phyloP scores from a whole-genome alignment of 1,140 invertebrate genomes.

The Vollenhovia emeryi region DNA sequence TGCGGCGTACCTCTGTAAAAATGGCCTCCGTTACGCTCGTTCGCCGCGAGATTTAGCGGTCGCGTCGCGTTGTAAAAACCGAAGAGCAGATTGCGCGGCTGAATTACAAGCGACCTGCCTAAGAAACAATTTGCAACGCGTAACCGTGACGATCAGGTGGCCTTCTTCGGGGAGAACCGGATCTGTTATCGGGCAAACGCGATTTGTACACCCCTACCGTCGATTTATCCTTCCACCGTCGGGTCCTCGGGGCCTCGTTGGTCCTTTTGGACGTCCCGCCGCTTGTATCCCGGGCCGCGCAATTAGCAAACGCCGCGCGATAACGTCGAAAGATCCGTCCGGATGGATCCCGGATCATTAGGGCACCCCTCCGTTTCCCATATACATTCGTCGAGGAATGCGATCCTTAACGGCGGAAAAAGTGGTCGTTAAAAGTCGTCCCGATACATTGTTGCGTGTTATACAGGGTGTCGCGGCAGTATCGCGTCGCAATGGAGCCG shows the following conservation, averaged over 20 bases:
- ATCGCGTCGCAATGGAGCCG: not conserved
- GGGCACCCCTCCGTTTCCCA: not conserved
- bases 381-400: slow-evolving; percentile 26
- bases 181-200: slow-evolving; percentile 47
- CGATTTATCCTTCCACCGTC: slow-evolving; percentile 9
- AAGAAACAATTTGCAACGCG: slow-evolving; percentile 32
- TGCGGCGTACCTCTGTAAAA: not conserved
- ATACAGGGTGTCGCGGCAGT: not conserved
- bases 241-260: not conserved
- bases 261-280: slow-evolving; percentile 9
- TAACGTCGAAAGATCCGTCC: slow-evolving; percentile 67
- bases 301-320: slow-evolving; percentile 76
- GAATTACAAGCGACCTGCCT: not conserved
- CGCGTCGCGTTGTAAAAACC: not conserved
- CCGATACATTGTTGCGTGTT: not conserved
- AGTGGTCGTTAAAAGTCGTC: slow-evolving; percentile 13
- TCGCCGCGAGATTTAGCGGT: not conserved
- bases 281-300: slow-evolving; percentile 63
- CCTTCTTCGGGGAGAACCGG: slow-evolving; percentile 37
- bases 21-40: not conserved
- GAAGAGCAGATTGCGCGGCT: not conserved
- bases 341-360: slow-evolving; percentile 60
- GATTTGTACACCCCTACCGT: slow-evolving; percentile 32
- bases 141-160: not conserved
- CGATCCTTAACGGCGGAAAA: slow-evolving; percentile 4